Percentiles rank a stretch among this genome's conserved stretches.
These are phyloP conservation scores for Eilema griseolum DNA, from an alignment of 2,888 invertebrate genomes.

Conservation along the genomic window DNA sequence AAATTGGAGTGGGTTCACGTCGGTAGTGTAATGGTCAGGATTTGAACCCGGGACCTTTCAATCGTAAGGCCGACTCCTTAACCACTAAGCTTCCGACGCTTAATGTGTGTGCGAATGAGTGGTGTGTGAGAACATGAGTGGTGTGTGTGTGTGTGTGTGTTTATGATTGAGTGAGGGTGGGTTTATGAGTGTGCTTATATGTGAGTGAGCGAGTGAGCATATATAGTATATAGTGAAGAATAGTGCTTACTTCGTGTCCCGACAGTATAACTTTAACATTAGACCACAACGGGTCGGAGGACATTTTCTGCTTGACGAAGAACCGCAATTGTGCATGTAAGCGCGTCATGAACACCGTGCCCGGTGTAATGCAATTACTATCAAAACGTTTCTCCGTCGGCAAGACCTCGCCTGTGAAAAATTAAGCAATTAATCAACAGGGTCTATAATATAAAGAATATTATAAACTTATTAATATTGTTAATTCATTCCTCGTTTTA, in stretches of 20 bases:
- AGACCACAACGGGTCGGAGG: slow-evolving; percentile 95
- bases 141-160: too few relatives aligned
- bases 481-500: neutral
- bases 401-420: slow-evolving; percentile 88
- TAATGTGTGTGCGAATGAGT: neutral
- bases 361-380: slow-evolving; percentile 99
- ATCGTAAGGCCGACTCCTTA: too few relatives aligned
- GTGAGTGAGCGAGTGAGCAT: neutral
- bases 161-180: neutral
- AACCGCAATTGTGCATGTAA: slow-evolving; percentile 94
- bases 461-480: neutral
- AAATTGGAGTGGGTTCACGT: too few relatives aligned
- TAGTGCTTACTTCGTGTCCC: slow-evolving; percentile 93
- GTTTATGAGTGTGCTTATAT: neutral
- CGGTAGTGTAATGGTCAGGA: too few relatives aligned
- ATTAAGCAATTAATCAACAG: neutral
- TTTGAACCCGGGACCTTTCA: too few relatives aligned
- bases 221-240: too few relatives aligned
- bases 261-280: slow-evolving; percentile 95
- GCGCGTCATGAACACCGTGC: slow-evolving; percentile 96
- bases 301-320: slow-evolving; percentile 94
- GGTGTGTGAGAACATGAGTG: too few relatives aligned
- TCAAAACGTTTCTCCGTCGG: slow-evolving; percentile 95
- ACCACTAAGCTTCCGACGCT: too few relatives aligned
- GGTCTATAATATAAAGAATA: neutral